Conservation (phyloP, 2,113 vertebrate species). For the Pristiophorus japonicus region DNA sequence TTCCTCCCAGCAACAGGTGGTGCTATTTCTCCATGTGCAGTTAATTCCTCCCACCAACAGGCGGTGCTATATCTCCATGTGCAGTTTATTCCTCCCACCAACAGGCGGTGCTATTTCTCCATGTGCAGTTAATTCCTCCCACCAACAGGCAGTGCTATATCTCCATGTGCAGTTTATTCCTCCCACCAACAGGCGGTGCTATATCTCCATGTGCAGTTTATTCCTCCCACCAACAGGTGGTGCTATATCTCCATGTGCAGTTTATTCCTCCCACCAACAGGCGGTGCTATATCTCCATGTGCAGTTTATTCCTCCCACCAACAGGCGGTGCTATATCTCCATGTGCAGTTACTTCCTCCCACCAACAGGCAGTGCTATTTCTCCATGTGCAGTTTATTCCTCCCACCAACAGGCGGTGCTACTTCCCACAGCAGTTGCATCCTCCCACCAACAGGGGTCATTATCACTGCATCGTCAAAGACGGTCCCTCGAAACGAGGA, state of each 20-base stretch:
- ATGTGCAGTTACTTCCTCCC: too few relatives aligned
- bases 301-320: not conserved
- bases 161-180: not conserved
- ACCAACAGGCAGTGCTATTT: too few relatives aligned
- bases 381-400: too few relatives aligned
- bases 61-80: fast-evolving
- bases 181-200: not conserved
- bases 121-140: not conserved
- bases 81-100: not conserved
- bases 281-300: not conserved
- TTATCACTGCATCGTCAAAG: too few relatives aligned
- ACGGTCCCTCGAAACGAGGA: too few relatives aligned
- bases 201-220: too few relatives aligned
- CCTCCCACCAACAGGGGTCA: too few relatives aligned
- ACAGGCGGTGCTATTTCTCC: not conserved
- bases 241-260: not conserved
- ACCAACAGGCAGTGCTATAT: too few relatives aligned
- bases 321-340: too few relatives aligned
- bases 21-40: not conserved
- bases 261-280: not conserved
- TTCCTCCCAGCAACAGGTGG: not conserved
- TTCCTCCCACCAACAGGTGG: not conserved
- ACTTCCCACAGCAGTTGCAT: too few relatives aligned
- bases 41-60: not conserved
- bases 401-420: too few relatives aligned